A percentile compares a stretch with the other conserved stretches of the same genome.
Conservation (phyloP, 2,888 invertebrate genomes). For the Cloeon dipterum region DNA sequence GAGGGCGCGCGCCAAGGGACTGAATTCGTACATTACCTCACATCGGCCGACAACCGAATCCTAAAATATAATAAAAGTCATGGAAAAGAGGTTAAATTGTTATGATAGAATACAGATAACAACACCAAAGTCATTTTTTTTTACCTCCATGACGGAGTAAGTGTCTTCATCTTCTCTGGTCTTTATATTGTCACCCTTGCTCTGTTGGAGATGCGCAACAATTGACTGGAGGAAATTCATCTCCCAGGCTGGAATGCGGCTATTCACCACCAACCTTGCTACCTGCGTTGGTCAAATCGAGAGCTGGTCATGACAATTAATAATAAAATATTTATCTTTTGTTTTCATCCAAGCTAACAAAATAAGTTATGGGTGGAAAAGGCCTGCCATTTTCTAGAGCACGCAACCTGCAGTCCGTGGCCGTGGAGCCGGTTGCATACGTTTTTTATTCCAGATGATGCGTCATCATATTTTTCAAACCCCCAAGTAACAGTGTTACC, state of each 20-base stretch:
- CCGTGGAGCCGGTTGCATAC: background rate
- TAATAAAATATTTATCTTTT: no score
- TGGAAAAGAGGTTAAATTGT: background rate
- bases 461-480: no score
- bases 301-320: background rate
- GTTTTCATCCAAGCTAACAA: no score
- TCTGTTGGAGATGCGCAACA: conserved; percentile 6
- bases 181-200: background rate
- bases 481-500: no score
- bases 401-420: no score
- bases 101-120: background rate
- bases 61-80: background rate
- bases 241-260: conserved; percentile 6
- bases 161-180: background rate
- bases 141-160: conserved; percentile 4
- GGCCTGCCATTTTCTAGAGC: no score
- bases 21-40: conserved; percentile 6
- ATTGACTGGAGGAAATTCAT: conserved; percentile 8
- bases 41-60: conserved; percentile 7
- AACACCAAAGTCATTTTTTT: background rate
- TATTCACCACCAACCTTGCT: conserved; percentile 1
- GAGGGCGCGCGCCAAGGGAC: background rate
- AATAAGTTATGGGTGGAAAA: no score
- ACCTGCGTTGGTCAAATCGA: conserved; percentile 1
- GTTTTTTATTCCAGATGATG: no score